Conservation (phyloP, 2,113 vertebrate genomes). For the Rissa tridactyla region DNA sequence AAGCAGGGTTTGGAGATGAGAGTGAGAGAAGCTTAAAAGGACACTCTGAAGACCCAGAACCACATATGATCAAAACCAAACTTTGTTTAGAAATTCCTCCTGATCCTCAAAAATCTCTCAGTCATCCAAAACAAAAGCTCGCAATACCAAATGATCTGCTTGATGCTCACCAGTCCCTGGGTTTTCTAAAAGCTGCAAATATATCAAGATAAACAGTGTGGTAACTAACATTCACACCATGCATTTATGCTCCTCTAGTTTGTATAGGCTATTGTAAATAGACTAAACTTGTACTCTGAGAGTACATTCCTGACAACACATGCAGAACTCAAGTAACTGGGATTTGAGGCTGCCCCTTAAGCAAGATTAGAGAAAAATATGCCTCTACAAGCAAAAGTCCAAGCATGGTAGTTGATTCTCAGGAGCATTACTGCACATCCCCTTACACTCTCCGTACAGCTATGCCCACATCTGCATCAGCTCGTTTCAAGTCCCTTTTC, state of each 20-base stretch:
- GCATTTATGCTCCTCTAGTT: background rate
- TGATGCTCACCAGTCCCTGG: background rate
- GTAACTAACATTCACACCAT: background rate
- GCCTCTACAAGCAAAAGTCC: background rate
- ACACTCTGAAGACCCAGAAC: background rate
- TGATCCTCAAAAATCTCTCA: slow-evolving; percentile 28
- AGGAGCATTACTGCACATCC: background rate
- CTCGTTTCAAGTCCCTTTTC: background rate
- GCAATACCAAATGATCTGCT: background rate
- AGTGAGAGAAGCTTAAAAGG: background rate
- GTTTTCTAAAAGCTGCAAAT: background rate
- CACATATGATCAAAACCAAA: background rate
- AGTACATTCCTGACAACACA: background rate
- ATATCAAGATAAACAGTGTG: background rate
- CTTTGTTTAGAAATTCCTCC: slow-evolving; percentile 25
- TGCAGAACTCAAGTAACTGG: background rate
- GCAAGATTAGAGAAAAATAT: background rate
- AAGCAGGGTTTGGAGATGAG: background rate
- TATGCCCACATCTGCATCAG: background rate
- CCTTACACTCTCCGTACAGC: background rate
- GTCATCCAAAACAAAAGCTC: background rate
- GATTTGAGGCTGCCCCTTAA: background rate
- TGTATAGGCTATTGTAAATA: background rate
- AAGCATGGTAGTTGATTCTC: background rate
- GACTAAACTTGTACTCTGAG: background rate